These are phyloP conservation scores for Stenolophus ochropezus DNA, from an alignment of 2,888 invertebrate genomes.

Conservation along the genomic window DNA sequence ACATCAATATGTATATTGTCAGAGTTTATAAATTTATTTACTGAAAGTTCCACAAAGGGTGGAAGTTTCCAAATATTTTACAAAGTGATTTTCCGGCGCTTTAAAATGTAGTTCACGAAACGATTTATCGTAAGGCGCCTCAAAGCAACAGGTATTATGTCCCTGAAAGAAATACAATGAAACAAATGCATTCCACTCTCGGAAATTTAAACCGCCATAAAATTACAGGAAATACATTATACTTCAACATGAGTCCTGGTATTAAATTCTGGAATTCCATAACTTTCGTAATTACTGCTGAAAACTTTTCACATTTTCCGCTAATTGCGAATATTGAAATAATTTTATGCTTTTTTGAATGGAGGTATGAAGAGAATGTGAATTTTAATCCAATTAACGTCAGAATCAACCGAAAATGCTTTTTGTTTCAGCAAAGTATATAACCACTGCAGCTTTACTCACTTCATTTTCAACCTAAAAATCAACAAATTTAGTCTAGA, in stretches of 20 bases:
- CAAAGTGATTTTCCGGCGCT: slow-evolving; percentile 27
- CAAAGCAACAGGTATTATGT: slow-evolving; percentile 42
- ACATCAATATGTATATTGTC: not conserved
- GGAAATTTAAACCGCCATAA: not conserved
- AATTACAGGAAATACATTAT: slow-evolving; percentile 4
- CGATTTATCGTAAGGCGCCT: slow-evolving; percentile 40
- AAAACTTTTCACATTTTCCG: not conserved
- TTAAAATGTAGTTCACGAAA: slow-evolving; percentile 38
- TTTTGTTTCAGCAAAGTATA: no score
- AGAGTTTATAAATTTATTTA: not conserved
- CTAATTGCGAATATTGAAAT: slow-evolving; percentile 3
- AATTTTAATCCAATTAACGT: not conserved
- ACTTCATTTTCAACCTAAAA: no score
- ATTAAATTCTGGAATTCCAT: not conserved
- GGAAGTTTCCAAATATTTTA: slow-evolving; percentile 39
- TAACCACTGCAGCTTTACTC: no score
- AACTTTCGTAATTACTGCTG: not conserved
- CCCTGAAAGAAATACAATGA: slow-evolving; percentile 19
- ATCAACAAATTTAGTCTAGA: no score
- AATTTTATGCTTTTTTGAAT: slow-evolving; percentile 1
- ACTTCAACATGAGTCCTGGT: not conserved
- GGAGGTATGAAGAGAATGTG: not conserved
- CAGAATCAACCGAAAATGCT: not conserved
- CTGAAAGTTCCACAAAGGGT: not conserved
- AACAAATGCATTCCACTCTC: slow-evolving; percentile 8